Base-by-base conservation (phyloP, 2,888 invertebrate species). In the Folsomia candida region DNA sequence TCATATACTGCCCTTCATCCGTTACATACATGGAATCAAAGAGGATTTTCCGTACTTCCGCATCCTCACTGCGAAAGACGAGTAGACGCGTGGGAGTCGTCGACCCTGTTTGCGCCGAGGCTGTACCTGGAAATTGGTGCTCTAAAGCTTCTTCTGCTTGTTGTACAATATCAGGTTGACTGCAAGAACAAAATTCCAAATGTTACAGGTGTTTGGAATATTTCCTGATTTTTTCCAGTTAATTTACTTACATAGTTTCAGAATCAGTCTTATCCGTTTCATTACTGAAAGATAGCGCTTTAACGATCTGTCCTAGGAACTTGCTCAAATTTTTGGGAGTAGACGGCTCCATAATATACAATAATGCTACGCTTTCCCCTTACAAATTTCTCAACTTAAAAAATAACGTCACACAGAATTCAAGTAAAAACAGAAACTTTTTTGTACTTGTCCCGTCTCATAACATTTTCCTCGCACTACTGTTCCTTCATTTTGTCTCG, bases 11-110 rank as follows among this genome's bases (percentile, higher is more conserved):
- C n/a, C 61, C 61, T 3, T 61, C 61, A n/a, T 61, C 61, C 4
- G 27, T 68, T 18, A 78, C 75, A 65, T 76, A 74, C 11, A 70
- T 74, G 25, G 75, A 76, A 47, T 78, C 79, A 70, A 76, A 79
- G 9, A 79, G 70, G 51, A 77, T 76, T 65, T 79, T 79, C 22
- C 77, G 61, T 9, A 37, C 54, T 54, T 54, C 22, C 11, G 20
- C 22, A 22, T 54, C 54, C 22, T 18, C 54, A 54, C 54, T 20
- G 54, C 54, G 54, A 22, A 54, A 20, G 4, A 54, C 54, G 4
- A 54, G 20, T 22, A 54, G 54, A 14, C 54, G 6, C n/a, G 22
- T 54, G 47, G 47, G 47, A 20, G 54, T 54, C 11, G 54, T 6
- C 4, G 11, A 4, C 11, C 20, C 54, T n/a, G n/a, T n/a, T n/a